Evolutionary conservation across 1,140 invertebrate species (phyloP).

Genomic region (Macrobrachium nipponense): DNA sequence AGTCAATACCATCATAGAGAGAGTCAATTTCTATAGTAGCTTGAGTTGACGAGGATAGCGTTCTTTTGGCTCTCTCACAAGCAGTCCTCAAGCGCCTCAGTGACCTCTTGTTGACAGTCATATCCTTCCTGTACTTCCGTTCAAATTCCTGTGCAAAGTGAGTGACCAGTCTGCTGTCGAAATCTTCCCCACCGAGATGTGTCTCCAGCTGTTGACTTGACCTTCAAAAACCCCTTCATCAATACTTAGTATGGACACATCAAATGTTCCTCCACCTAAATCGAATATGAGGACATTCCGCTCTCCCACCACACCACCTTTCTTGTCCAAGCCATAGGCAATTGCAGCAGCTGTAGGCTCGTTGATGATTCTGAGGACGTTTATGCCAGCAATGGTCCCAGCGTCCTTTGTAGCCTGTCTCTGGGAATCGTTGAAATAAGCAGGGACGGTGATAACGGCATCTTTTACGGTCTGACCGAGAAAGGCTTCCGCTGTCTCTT

Average conservation of each 20-base stretch:
- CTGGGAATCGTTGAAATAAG: not conserved
- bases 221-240: not conserved
- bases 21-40: conserved; percentile 1
- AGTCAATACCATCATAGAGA: not conserved
- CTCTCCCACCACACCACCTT: conserved; percentile 66
- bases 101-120: conserved; percentile 10
- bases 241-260: conserved; percentile 82
- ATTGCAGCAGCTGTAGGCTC: not conserved
- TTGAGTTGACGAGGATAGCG: not conserved
- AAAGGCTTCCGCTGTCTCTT: conserved; percentile 4
- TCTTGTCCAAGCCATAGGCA: conserved; percentile 7
- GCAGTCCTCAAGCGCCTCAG: not conserved
- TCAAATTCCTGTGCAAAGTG: conserved; percentile 65
- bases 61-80: conserved; percentile 1
- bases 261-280: conserved; percentile 75
- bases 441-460: not conserved
- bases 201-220: not conserved
- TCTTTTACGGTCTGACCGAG: not conserved
- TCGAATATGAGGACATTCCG: conserved; percentile 72
- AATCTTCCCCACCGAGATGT: not conserved
- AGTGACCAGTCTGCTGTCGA: conserved; percentile 52
- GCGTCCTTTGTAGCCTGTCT: not conserved
- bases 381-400: not conserved
- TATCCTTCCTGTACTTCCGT: conserved; percentile 64
- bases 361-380: not conserved